Evolutionary conservation across 2,113 vertebrate species (phyloP).

Genomic region (Helogale parvula): DNA sequence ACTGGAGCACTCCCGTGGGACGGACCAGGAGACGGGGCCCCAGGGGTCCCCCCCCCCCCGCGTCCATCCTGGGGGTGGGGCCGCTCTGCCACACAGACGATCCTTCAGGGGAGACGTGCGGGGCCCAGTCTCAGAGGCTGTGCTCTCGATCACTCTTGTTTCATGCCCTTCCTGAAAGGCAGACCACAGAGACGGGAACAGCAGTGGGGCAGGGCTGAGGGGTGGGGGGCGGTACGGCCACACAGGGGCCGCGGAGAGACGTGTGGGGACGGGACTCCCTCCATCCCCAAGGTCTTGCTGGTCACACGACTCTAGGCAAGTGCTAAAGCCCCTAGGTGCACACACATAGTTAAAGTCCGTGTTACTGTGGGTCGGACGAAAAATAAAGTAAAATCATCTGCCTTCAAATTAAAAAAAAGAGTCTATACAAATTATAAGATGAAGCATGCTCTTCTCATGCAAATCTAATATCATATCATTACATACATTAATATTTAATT

Average conservation of each 20-base stretch:
- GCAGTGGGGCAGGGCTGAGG: not conserved
- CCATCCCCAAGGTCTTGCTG: rapidly evolving
- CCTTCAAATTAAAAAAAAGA: rapidly evolving
- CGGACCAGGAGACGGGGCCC: too few relatives aligned
- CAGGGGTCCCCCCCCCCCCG: too few relatives aligned
- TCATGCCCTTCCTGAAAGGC: not conserved
- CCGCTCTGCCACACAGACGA: too few relatives aligned
- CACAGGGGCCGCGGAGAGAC: not conserved
- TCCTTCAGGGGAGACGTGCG: too few relatives aligned
- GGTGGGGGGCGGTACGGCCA: not conserved
- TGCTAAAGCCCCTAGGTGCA: rapidly evolving
- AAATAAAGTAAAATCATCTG: not conserved
- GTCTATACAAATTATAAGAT: rapidly evolving
- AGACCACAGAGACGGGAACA: not conserved
- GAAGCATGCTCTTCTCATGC: too few relatives aligned
- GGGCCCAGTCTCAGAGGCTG: too few relatives aligned
- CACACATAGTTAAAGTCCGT: rapidly evolving
- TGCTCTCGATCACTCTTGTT: not conserved
- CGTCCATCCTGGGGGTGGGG: too few relatives aligned
- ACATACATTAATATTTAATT: not conserved
- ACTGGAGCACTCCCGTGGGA: too few relatives aligned
- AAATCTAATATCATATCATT: too few relatives aligned
- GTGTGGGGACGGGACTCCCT: rapidly evolving
- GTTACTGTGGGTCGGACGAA: too few relatives aligned
- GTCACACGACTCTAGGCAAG: rapidly evolving